A percentile compares a stretch with the other conserved stretches of the same genome.
Evolutionary conservation across 2,113 vertebrate species (phyloP).

Genomic region (Hassar affinis): DNA sequence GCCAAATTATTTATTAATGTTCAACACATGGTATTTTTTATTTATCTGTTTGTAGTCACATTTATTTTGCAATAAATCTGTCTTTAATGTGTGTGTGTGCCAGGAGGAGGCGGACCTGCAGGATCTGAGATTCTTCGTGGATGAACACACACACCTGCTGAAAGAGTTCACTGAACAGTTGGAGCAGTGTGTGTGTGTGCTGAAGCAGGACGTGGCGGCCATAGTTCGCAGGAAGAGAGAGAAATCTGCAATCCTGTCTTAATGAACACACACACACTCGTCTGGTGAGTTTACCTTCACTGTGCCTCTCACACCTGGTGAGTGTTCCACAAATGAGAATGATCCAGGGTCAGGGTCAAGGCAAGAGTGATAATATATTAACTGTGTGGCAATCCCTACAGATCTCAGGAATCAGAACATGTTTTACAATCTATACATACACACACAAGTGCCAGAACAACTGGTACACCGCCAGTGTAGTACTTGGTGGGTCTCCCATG

Average conservation of each 20-base stretch:
- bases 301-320: too few species aligned
- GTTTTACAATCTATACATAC: too few species aligned
- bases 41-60: neutral
- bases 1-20: neutral
- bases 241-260: constrained; percentile 67
- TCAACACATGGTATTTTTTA: neutral
- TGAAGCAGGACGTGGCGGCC: constrained; percentile 83
- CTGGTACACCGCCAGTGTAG: too few species aligned
- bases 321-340: neutral
- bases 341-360: neutral
- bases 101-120: constrained; percentile 80
- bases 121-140: constrained; percentile 74
- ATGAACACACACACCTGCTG: constrained; percentile 75
- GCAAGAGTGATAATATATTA: neutral
- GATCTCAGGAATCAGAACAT: neutral
- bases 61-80: neutral
- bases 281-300: neutral
- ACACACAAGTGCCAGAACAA: too few species aligned
- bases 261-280: constrained; percentile 24
- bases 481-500: too few species aligned
- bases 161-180: constrained; percentile 80
- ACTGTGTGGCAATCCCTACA: neutral
- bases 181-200: constrained; percentile 74
- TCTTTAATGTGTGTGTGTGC: neutral
- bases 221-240: constrained; percentile 82